These are phyloP conservation scores for Centruroides vittatus DNA, from an alignment of 1,140 invertebrate species.

Conservation along the genomic window DNA sequence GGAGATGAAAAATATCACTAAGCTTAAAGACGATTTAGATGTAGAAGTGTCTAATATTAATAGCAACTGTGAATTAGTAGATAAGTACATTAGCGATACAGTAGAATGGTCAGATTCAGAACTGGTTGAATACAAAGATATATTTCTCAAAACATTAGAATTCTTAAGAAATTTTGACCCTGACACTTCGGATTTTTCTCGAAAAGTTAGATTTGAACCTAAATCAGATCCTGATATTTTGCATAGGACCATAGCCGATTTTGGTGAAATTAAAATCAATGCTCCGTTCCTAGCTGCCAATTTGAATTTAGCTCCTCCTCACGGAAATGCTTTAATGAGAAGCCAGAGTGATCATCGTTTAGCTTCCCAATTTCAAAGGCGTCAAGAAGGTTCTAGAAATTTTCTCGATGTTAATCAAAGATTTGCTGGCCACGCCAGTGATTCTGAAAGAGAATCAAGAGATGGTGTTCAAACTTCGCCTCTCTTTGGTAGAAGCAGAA, in stretches of 20 bases:
- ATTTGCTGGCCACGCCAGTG: background rate
- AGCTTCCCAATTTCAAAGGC: constrained; percentile 24
- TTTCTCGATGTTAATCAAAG: background rate
- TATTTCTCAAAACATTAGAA: constrained; percentile 73
- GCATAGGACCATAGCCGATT: constrained; percentile 36
- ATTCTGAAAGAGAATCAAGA: background rate
- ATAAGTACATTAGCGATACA: constrained; percentile 74
- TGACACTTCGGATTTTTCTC: constrained; percentile 65
- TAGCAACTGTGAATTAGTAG: constrained; percentile 87
- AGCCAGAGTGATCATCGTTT: constrained; percentile 84
- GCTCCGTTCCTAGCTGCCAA: background rate
- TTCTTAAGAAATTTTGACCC: constrained; percentile 86
- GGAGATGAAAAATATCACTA: constrained; percentile 63
- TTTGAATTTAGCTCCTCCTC: constrained; percentile 5
- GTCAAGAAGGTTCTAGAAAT: background rate
- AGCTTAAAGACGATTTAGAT: constrained; percentile 78
- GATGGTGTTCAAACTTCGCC: background rate
- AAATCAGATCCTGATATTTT: constrained; percentile 11
- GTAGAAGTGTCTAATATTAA: constrained; percentile 81
- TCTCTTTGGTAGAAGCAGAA: background rate
- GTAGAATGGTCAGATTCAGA: constrained; percentile 37
- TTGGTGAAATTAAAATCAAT: constrained; percentile 67
- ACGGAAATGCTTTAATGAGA: constrained; percentile 46
- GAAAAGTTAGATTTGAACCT: constrained; percentile 53
- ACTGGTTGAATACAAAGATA: constrained; percentile 71